Percentiles rank a stretch among this genome's conserved stretches.
Conservation (phyloP, 64 coral and sea anemone species). For the Stylophora pistillata region DNA sequence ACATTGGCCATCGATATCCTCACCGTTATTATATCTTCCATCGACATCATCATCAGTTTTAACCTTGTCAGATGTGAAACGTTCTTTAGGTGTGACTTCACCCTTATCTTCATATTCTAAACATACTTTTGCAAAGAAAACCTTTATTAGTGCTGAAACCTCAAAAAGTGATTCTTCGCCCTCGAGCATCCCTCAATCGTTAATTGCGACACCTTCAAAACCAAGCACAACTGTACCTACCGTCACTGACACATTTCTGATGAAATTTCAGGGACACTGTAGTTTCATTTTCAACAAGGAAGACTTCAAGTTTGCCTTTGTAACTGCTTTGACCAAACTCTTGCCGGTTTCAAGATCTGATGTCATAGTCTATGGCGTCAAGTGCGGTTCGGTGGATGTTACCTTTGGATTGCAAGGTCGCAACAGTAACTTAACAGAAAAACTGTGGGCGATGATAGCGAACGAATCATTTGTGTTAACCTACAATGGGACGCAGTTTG, state of each 20-base stretch:
- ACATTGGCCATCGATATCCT: too few relatives aligned
- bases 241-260: constrained; percentile 9
- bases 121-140: neutral
- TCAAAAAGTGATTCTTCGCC: neutral
- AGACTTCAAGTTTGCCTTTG: constrained; percentile 17
- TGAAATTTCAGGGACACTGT: constrained; percentile 18
- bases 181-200: neutral
- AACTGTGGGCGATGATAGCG: constrained; percentile 27
- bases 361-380: constrained; percentile 26
- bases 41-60: neutral
- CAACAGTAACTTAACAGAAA: neutral
- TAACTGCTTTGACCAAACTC: neutral
- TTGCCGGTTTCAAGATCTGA: neutral
- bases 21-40: too few relatives aligned
- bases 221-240: neutral
- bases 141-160: neutral
- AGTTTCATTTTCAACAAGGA: neutral
- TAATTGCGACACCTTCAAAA: neutral
- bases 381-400: constrained; percentile 37
- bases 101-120: neutral
- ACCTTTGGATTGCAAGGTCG: neutral
- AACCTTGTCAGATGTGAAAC: neutral
- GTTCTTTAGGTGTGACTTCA: neutral
- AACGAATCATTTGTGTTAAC: neutral
- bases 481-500: constrained; percentile 23